A percentile compares a stretch with the other conserved stretches of the same genome.
Conservation (phyloP, 1,140 invertebrate species). For the Cataglyphis hispanica region DNA sequence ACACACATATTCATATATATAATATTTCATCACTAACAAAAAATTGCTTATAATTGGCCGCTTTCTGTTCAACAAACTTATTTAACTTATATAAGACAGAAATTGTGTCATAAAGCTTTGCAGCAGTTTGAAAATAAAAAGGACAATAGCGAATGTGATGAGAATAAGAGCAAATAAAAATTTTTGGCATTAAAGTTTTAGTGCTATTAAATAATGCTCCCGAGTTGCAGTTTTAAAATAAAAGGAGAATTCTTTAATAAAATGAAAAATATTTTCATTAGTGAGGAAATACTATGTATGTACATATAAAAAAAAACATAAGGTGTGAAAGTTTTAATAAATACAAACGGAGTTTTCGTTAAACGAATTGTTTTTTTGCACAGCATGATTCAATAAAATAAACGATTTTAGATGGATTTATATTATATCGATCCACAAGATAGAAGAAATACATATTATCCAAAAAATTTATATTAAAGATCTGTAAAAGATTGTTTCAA, state of each 20-base stretch:
- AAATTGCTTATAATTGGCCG: too few relatives aligned
- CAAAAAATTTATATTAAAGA: slow-evolving; percentile 1
- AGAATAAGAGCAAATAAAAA: too few relatives aligned
- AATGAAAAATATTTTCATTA: too few relatives aligned
- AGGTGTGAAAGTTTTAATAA: slow-evolving; percentile 40
- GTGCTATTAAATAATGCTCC: too few relatives aligned
- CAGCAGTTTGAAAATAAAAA: background rate
- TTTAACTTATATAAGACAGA: too few relatives aligned
- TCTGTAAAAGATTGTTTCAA: slow-evolving; percentile 37
- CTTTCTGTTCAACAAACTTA: too few relatives aligned
- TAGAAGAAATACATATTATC: slow-evolving; percentile 21
- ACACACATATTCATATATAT: background rate
- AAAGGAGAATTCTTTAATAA: too few relatives aligned
- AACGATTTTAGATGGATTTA: slow-evolving; percentile 39
- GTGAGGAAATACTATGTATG: background rate
- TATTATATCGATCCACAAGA: background rate
- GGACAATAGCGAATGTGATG: too few relatives aligned
- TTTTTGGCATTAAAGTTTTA: too few relatives aligned
- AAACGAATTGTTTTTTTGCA: slow-evolving; percentile 12
- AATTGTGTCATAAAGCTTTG: too few relatives aligned
- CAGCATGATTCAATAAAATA: slow-evolving; percentile 7
- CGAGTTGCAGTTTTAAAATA: too few relatives aligned
- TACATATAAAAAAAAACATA: slow-evolving; percentile 23
- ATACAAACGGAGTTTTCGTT: slow-evolving; percentile 17
- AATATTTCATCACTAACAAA: too few relatives aligned